Evolutionary conservation across 2,113 vertebrate species (phyloP).

Genomic region (Phoenicopterus ruber): DNA sequence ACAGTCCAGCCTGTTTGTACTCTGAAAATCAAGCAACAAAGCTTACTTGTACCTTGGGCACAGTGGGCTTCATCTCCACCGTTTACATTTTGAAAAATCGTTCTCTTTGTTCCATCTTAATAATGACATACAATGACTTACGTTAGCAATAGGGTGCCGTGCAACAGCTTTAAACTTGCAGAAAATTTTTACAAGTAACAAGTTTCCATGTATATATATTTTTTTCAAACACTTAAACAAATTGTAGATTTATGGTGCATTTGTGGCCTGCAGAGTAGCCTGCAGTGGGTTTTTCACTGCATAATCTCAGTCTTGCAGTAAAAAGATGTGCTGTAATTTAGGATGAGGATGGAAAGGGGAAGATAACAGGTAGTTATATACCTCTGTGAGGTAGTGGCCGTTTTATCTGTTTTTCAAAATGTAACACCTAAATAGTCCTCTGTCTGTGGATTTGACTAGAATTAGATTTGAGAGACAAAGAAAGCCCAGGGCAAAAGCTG

Average conservation of each 20-base stretch:
- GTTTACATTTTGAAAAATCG: not conserved
- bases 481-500: not conserved
- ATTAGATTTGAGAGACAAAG: not conserved
- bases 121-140: not conserved
- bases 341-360: not conserved
- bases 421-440: not conserved
- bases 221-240: not conserved
- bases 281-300: not conserved
- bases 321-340: fast-evolving
- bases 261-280: not conserved
- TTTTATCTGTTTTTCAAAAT: not conserved
- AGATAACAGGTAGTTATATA: not conserved
- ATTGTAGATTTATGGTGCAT: not conserved
- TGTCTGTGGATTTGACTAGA: not conserved
- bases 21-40: not conserved
- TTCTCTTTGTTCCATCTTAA: not conserved
- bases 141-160: not conserved
- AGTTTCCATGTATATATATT: not conserved
- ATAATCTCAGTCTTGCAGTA: not conserved
- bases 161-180: not conserved
- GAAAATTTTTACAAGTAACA: not conserved
- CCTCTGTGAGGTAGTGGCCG: not conserved
- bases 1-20: not conserved
- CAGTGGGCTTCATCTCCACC: not conserved
- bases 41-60: not conserved